Base-by-base conservation (phyloP, 2,113 vertebrate species). In the Leptodactylus fuscus region DNA sequence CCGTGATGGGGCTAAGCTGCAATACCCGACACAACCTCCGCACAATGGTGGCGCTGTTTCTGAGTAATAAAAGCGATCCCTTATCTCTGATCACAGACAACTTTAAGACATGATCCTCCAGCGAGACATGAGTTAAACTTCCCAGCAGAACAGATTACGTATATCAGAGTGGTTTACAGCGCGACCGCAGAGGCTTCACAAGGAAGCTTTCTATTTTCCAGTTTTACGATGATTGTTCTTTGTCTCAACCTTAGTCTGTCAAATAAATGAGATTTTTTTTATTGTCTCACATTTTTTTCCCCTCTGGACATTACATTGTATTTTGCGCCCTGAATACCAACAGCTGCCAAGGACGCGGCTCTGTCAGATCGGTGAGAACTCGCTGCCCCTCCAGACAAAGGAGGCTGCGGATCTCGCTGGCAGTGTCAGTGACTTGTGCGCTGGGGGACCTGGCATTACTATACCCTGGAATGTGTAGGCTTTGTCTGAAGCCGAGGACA, bases 161-260 rank as follows among this genome's bases (percentile, higher is more conserved):
- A 69, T 24, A 85, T 78, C 44, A 67, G 29, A 27, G 55, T 29
- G 15, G 53, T 41, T 76, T 69, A 75, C 55, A 58, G 24, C 4
- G 18, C 24, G 15, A n/a, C 48, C 46, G 27, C 32, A 32, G 34
- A 32, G 60, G 46, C 58, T 27, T 41, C 46, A 18, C 9, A 78
- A 78, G 38, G 69, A 78, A 78, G 12, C 32, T 38, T 85, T 85
- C 44, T n/a, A 83, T 83, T 85, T 69, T 53, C 58, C 60, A 22
- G 41, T 78, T 85, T 85, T 85, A 85, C 60, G 44, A 78, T 78
- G 83, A 85, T 55, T 78, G 83, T 85, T 85, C 73, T 85, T 78
- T 85, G 83, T 85, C 74, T 85, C 83, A 69, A 85, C 74, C 74
- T 85, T 65, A 78, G 83, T 53, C 74, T 85, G 83, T 78, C 83